phyloP scores from a whole-genome alignment of 2,888 invertebrate species.

The Eupithecia centaureata region DNA sequence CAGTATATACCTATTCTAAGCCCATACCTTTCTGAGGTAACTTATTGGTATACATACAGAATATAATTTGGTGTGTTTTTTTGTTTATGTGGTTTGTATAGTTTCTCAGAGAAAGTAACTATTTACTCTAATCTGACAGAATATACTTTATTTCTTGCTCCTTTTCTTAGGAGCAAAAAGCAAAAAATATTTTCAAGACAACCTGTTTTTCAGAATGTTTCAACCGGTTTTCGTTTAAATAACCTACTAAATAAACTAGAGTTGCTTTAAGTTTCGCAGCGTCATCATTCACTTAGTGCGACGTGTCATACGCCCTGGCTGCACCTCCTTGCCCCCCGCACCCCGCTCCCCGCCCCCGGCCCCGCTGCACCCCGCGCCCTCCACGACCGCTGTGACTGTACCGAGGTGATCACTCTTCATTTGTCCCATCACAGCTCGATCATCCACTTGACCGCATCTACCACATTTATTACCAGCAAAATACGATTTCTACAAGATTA shows the following conservation, averaged over 20 bases:
- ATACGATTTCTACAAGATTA: constrained; percentile 32
- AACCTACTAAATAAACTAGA: neutral
- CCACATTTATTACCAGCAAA: constrained; percentile 45
- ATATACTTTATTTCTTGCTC: neutral
- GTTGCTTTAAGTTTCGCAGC: constrained; percentile 33
- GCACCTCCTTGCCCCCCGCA: constrained; percentile 48
- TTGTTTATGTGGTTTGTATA: too few relatives aligned
- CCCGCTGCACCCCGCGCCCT: constrained; percentile 42
- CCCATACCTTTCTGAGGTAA: neutral
- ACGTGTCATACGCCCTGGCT: constrained; percentile 63
- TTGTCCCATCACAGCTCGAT: constrained; percentile 63
- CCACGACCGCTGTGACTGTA: constrained; percentile 51
- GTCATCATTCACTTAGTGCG: constrained; percentile 79
- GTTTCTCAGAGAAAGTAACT: neutral
- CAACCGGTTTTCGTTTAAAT: too few relatives aligned
- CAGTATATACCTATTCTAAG: too few relatives aligned
- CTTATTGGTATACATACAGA: neutral
- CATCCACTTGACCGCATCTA: constrained; percentile 61
- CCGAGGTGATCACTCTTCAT: constrained; percentile 81
- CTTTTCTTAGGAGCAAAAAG: neutral
- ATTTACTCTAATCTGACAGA: neutral
- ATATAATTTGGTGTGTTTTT: too few relatives aligned
- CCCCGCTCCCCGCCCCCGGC: constrained; percentile 35
- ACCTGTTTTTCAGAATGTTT: constrained; percentile 8
- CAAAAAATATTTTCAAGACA: neutral